Evolutionary conservation across 2,888 invertebrate species (phyloP).

Genomic region (Cataglyphis cursor): DNA sequence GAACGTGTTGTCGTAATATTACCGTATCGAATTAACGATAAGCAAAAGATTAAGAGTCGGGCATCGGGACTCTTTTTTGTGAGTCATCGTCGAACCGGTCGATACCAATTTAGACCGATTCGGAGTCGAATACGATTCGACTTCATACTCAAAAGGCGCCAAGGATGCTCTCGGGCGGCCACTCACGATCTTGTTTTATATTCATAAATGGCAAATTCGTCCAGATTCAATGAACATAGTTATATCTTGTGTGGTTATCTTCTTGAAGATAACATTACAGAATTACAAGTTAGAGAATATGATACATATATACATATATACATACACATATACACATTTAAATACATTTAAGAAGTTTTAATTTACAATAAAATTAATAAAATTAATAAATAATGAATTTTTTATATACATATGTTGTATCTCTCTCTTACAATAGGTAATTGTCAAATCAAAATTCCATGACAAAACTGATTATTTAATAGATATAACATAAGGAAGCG

Average conservation of each 20-base stretch:
- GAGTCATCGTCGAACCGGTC: conserved; percentile 74
- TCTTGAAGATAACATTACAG: background rate
- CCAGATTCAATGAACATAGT: background rate
- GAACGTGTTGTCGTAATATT: conserved; percentile 74
- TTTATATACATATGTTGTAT: background rate
- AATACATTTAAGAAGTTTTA: background rate
- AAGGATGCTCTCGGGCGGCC: conserved; percentile 47
- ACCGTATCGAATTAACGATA: conserved; percentile 73
- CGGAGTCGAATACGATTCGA: conserved; percentile 59
- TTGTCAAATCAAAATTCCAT: background rate
- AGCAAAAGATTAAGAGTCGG: conserved; percentile 63
- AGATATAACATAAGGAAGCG: background rate
- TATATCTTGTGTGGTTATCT: background rate
- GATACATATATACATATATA: too few relatives aligned
- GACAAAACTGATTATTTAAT: background rate
- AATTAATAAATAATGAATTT: too few relatives aligned
- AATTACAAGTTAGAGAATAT: background rate
- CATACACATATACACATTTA: too few relatives aligned
- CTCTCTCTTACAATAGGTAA: background rate
- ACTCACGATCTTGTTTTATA: conserved; percentile 26
- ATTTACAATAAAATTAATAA: background rate
- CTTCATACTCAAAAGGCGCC: conserved; percentile 35
- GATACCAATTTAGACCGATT: conserved; percentile 74
- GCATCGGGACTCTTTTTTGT: conserved; percentile 59
- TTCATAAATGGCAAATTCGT: conserved; percentile 19